These are phyloP conservation scores for Clarias fuscus DNA, from an alignment of 2,797 vertebrate genomes.

Conservation along the genomic window DNA sequence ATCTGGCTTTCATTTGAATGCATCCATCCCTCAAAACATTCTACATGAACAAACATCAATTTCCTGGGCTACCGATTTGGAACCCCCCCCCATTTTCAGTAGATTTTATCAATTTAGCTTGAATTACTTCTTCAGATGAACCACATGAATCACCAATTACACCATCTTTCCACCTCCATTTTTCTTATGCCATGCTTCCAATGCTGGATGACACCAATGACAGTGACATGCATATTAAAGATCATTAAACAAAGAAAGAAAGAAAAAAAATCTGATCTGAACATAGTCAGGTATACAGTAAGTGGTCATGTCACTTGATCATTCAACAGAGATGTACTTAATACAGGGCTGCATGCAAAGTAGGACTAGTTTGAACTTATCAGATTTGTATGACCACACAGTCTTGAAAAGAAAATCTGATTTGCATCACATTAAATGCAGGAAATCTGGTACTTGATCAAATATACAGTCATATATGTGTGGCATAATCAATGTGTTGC, in stretches of 20 bases:
- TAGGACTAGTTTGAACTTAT: background rate
- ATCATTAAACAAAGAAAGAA: background rate
- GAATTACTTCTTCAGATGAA: background rate
- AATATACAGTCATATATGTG: background rate
- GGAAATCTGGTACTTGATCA: background rate
- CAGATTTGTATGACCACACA: background rate
- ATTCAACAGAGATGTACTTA: background rate
- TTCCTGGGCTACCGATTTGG: background rate
- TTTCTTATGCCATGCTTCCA: background rate
- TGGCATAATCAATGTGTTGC: background rate
- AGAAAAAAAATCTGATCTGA: background rate
- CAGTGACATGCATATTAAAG: background rate
- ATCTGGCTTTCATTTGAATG: background rate
- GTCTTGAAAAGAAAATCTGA: background rate
- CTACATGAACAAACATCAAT: background rate
- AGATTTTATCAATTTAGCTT: background rate
- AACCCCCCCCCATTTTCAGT: background rate
- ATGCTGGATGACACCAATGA: background rate
- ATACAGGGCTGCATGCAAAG: background rate
- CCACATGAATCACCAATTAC: background rate
- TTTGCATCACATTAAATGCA: background rate
- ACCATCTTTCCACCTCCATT: background rate
- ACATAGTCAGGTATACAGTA: background rate
- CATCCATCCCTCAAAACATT: background rate
- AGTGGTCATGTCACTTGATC: background rate